These are phyloP conservation scores for Argyrosomus japonicus DNA, from an alignment of 2,113 vertebrate genomes.

Conservation along the genomic window DNA sequence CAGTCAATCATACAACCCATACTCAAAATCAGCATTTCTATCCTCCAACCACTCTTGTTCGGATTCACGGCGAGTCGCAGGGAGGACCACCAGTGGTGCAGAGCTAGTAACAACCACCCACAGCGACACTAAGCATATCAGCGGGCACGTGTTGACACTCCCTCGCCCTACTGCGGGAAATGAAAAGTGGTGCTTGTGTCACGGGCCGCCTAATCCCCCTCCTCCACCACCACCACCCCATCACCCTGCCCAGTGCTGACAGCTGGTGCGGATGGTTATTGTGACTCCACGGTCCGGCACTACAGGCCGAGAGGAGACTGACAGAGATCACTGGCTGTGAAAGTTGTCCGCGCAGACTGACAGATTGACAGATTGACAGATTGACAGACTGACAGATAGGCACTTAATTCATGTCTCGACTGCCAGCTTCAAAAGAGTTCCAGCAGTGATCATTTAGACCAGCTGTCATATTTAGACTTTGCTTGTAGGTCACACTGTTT, in stretches of 20 bases:
- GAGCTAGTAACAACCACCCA: neutral
- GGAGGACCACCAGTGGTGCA: neutral
- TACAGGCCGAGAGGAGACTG: constrained; percentile 33
- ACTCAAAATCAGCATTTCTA: neutral
- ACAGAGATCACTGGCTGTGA: constrained; percentile 46
- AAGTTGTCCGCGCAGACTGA: constrained; percentile 20
- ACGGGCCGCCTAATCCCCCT: constrained; percentile 56
- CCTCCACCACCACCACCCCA: neutral
- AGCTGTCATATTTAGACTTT: constrained; percentile 8
- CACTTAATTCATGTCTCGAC: neutral
- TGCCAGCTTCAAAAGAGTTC: neutral
- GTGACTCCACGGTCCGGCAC: neutral
- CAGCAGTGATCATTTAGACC: constrained; percentile 7
- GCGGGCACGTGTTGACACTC: constrained; percentile 40
- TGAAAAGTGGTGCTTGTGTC: constrained; percentile 69
- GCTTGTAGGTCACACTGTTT: neutral
- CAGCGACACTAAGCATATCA: constrained; percentile 35
- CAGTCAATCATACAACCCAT: too few species aligned
- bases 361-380: neutral
- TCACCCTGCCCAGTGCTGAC: constrained; percentile 25
- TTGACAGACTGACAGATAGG: neutral
- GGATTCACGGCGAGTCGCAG: neutral
- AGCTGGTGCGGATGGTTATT: constrained; percentile 46
- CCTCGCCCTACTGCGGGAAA: constrained; percentile 40
- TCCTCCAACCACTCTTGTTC: neutral